Evolutionary conservation across 2,888 invertebrate genomes (phyloP).

Genomic region (Argyresthia goedartella): DNA sequence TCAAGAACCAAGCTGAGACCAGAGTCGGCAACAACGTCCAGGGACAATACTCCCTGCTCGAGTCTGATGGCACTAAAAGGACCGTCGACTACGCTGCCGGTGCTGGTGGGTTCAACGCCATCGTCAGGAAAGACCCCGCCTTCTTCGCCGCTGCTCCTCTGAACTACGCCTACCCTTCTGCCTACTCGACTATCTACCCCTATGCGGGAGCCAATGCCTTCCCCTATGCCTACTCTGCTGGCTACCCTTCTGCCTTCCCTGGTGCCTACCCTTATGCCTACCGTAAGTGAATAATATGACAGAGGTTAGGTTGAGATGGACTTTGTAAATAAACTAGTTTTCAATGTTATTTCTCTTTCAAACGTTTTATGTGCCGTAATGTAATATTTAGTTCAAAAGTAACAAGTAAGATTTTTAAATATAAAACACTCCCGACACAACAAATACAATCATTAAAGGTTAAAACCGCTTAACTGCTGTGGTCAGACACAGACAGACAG

Average conservation of each 20-base stretch:
- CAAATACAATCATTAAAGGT: too few relatives aligned
- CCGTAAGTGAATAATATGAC: neutral
- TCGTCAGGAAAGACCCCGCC: slow-evolving; percentile 63
- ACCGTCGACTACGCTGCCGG: slow-evolving; percentile 71
- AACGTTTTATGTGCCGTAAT: too few relatives aligned
- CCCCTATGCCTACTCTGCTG: slow-evolving; percentile 10
- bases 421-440: too few relatives aligned
- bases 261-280: slow-evolving; percentile 14
- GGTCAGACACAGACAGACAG: too few relatives aligned
- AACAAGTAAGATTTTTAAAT: too few relatives aligned
- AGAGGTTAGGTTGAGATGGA: neutral
- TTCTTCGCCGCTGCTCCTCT: slow-evolving; percentile 28
- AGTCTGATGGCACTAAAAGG: slow-evolving; percentile 64
- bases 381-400: too few relatives aligned
- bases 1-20: slow-evolving; percentile 64
- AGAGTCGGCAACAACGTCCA: slow-evolving; percentile 61
- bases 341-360: neutral
- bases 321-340: too few relatives aligned
- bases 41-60: slow-evolving; percentile 66
- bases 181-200: slow-evolving; percentile 17
- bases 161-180: slow-evolving; percentile 19
- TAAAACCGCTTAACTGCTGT: too few relatives aligned
- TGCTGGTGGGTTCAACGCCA: slow-evolving; percentile 66
- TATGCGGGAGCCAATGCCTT: slow-evolving; percentile 15
- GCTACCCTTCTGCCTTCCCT: slow-evolving; percentile 12